These are phyloP conservation scores for Patiria miniata DNA, from an alignment of 35 echinoderm and acorn worm genomes.

Conservation along the genomic window DNA sequence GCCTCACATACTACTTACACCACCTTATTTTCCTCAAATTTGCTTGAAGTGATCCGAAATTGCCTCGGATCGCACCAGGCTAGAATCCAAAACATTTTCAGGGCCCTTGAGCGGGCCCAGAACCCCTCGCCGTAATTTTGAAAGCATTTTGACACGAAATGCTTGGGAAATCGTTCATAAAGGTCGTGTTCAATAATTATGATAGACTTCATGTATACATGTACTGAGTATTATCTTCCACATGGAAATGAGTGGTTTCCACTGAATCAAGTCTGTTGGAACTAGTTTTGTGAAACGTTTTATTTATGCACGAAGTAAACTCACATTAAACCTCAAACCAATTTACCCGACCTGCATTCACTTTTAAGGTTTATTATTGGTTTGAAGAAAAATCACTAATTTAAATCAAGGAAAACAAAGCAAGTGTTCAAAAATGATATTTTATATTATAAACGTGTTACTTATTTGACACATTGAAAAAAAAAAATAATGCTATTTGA, in stretches of 20 bases:
- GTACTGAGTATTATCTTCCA: not conserved
- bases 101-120: too few species aligned
- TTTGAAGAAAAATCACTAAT: not conserved
- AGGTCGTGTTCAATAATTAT: not conserved
- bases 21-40: too few species aligned
- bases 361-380: not conserved
- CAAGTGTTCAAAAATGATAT: not conserved
- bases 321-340: not conserved
- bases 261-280: not conserved
- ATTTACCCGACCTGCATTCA: not conserved
- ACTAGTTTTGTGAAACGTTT: not conserved
- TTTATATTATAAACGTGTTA: not conserved
- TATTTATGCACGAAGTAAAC: not conserved
- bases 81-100: too few species aligned
- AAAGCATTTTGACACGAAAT: not conserved
- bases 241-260: not conserved
- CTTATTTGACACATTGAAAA: not conserved
- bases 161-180: not conserved
- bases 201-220: not conserved
- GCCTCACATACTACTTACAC: too few species aligned
- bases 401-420: slow-evolving; percentile 1
- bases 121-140: too few species aligned
- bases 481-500: not conserved
- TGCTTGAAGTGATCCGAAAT: too few species aligned
- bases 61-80: too few species aligned